These are phyloP conservation scores for Penaeus vannamei DNA, from an alignment of 1,140 invertebrate genomes.

Conservation along the genomic window DNA sequence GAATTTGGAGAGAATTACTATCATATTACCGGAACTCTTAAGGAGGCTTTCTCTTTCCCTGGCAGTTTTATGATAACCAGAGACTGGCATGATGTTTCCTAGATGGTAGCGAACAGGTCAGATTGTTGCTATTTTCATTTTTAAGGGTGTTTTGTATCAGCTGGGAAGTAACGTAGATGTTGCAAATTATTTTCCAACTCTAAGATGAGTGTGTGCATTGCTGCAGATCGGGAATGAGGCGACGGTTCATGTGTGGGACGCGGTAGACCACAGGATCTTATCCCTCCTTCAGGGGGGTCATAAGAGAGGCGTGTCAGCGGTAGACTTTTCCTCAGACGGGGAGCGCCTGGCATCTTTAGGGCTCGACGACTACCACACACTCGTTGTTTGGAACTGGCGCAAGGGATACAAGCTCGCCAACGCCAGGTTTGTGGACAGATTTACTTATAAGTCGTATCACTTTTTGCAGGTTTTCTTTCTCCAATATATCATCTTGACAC, in stretches of 20 bases:
- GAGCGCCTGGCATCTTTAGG: constrained; percentile 59
- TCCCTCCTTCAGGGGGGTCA: constrained; percentile 62
- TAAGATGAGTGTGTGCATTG: background rate
- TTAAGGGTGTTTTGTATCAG: too few relatives aligned
- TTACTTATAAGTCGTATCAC: too few relatives aligned
- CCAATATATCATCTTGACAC: too few relatives aligned
- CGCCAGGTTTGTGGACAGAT: constrained; percentile 39
- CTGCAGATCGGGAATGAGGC: constrained; percentile 58
- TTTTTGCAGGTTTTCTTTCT: too few relatives aligned
- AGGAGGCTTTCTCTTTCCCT: too few relatives aligned
- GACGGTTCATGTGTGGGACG: constrained; percentile 64
- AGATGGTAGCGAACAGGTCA: too few relatives aligned
- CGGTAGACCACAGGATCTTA: constrained; percentile 38
- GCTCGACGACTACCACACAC: constrained; percentile 62
- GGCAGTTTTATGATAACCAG: too few relatives aligned
- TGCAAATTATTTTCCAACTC: background rate
- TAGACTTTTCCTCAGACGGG: constrained; percentile 61
- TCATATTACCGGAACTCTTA: background rate
- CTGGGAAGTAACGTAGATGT: background rate
- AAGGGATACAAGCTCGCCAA: constrained; percentile 65
- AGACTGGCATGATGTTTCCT: too few relatives aligned
- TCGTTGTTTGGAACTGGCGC: constrained; percentile 67
- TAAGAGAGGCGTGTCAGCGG: constrained; percentile 41
- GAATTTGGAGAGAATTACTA: background rate
- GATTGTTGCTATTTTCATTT: too few relatives aligned